Conservation (phyloP, 2,113 vertebrate genomes). For the Bos indicus region DNA sequence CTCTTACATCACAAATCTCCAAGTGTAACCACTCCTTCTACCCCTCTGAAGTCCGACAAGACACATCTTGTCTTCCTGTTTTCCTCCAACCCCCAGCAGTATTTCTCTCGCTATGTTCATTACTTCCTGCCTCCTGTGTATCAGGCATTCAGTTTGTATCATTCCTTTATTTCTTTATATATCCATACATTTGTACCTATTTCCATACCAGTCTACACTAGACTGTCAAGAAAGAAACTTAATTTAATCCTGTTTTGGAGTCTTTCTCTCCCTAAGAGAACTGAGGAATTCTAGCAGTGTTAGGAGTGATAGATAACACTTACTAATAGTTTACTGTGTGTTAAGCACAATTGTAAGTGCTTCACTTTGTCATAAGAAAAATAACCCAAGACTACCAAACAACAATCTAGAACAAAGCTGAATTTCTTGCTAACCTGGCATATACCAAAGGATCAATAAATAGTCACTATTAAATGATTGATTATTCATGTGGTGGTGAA, state of each 20-base stretch:
- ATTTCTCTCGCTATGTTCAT: background rate
- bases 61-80: background rate
- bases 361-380: background rate
- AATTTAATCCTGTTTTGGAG: background rate
- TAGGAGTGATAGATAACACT: background rate
- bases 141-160: background rate
- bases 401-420: background rate
- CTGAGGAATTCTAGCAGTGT: background rate
- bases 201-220: background rate
- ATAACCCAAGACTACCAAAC: background rate
- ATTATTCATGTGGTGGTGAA: background rate
- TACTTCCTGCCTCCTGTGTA: background rate
- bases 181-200: background rate
- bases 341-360: background rate
- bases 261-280: background rate
- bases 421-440: background rate
- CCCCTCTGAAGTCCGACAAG: background rate
- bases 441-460: background rate
- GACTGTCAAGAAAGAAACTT: background rate
- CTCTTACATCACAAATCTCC: background rate
- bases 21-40: background rate
- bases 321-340: background rate
- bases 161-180: background rate
- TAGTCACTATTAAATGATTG: background rate
- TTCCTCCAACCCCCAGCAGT: background rate